phyloP scores from a whole-genome alignment of 2,888 invertebrate genomes.

The Phyllotreta cruciferae region DNA sequence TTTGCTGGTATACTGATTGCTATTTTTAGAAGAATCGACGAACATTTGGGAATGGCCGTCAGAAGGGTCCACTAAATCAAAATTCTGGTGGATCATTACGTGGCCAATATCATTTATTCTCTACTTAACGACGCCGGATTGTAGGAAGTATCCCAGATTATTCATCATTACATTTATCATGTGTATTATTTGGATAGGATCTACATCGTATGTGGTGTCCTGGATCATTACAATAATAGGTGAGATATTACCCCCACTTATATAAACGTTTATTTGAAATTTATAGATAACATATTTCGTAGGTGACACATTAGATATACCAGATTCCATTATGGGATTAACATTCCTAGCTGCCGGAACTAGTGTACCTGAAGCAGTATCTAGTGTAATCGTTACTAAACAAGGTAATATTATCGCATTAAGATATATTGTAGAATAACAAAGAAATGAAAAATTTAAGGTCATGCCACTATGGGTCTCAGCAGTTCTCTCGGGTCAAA shows the following conservation, averaged over 20 bases:
- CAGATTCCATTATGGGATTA: conserved; percentile 86
- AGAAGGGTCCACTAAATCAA: conserved; percentile 59
- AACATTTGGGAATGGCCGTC: conserved; percentile 68
- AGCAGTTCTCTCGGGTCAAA: conserved; percentile 85
- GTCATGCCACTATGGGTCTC: conserved; percentile 79
- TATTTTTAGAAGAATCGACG: conserved; percentile 55
- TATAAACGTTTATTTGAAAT: neutral
- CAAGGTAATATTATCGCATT: conserved; percentile 67
- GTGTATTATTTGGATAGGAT: conserved; percentile 84
- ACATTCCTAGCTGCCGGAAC: conserved; percentile 86
- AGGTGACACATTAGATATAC: conserved; percentile 81
- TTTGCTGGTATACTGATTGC: conserved; percentile 2
- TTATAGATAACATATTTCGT: conserved; percentile 37
- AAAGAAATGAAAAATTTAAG: conserved; percentile 57
- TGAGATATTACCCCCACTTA: conserved; percentile 53
- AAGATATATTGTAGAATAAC: neutral
- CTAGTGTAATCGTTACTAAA: conserved; percentile 82
- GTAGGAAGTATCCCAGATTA: conserved; percentile 66
- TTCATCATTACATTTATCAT: conserved; percentile 77
- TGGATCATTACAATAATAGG: conserved; percentile 86
- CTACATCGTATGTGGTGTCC: conserved; percentile 81
- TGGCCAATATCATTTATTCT: conserved; percentile 79
- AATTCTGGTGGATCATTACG: conserved; percentile 68
- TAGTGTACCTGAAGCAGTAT: conserved; percentile 86
- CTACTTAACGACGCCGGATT: conserved; percentile 80